Conservation (phyloP, 2,797 vertebrate genomes). For the Schizothorax lantsangensis region DNA sequence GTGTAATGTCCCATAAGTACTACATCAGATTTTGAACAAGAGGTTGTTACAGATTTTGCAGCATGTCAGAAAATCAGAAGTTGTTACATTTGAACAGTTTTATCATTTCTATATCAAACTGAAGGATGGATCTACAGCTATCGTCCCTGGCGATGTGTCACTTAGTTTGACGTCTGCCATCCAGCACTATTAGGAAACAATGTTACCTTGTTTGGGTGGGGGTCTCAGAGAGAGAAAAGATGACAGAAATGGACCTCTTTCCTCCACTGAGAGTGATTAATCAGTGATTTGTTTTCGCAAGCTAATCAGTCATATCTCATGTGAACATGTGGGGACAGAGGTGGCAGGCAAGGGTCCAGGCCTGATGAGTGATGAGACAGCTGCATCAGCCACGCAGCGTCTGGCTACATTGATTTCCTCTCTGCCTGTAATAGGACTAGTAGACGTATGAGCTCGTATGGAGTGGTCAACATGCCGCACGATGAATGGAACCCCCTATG, state of each 20-base stretch:
- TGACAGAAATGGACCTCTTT: conserved; percentile 62
- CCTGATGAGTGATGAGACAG: conserved; percentile 99
- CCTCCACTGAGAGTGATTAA: conserved; percentile 83
- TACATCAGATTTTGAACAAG: background rate
- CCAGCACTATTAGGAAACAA: background rate
- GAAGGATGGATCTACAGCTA: conserved; percentile 47
- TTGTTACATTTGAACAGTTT: background rate
- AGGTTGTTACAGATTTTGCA: background rate
- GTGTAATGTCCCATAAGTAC: background rate
- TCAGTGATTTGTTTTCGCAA: conserved; percentile 83
- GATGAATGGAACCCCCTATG: conserved; percentile 69
- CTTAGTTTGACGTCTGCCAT: conserved; percentile 61
- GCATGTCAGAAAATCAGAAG: background rate
- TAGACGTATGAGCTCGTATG: conserved; percentile 88
- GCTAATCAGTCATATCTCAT: conserved; percentile 91
- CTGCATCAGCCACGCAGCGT: conserved; percentile 87
- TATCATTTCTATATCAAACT: conserved; percentile 31
- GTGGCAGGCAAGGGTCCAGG: conserved; percentile 85
- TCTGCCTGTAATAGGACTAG: conserved; percentile 93
- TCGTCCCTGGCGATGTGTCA: conserved; percentile 78
- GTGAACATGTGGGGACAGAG: conserved; percentile 86
- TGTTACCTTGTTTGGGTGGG: conserved; percentile 24
- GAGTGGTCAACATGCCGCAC: conserved; percentile 73
- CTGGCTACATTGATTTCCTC: conserved; percentile 98
- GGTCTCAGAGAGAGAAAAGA: conserved; percentile 30